Evolutionary conservation across 2,888 invertebrate genomes (phyloP).

Genomic region (Andrena hattorfiana): DNA sequence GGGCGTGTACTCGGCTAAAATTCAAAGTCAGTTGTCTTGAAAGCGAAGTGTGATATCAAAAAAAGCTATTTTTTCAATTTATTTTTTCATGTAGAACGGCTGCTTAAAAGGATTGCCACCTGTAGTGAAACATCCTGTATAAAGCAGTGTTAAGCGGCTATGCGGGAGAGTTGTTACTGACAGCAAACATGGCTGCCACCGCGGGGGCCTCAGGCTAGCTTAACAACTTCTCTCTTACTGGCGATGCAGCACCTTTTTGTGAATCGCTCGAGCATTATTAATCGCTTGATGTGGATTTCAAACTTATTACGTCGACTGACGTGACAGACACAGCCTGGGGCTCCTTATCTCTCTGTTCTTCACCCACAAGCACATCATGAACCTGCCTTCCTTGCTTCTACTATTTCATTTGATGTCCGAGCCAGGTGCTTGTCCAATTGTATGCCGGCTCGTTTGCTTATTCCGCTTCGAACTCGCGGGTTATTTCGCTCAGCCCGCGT

Average conservation of each 20-base stretch:
- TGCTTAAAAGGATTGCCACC: too few species aligned
- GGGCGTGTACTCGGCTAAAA: too few species aligned
- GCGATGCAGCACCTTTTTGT: constrained; percentile 80
- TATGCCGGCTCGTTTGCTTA: constrained; percentile 46
- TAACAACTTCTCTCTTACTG: constrained; percentile 76
- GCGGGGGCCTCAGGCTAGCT: constrained; percentile 76
- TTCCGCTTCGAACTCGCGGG: constrained; percentile 37
- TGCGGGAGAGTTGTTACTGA: constrained; percentile 80
- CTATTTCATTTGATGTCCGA: constrained; percentile 76
- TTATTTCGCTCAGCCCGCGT: constrained; percentile 25
- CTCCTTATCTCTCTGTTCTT: constrained; percentile 56
- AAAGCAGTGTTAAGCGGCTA: constrained; percentile 60
- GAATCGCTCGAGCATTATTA: constrained; percentile 82
- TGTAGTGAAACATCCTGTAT: constrained; percentile 23
- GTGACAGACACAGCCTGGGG: constrained; percentile 77
- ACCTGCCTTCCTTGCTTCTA: constrained; percentile 33
- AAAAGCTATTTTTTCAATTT: too few species aligned
- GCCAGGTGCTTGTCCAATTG: constrained; percentile 75
- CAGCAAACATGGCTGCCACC: constrained; percentile 81
- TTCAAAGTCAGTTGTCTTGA: too few species aligned
- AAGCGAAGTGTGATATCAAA: too few species aligned
- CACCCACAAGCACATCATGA: constrained; percentile 43
- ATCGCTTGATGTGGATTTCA: constrained; percentile 84
- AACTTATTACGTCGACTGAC: constrained; percentile 82
- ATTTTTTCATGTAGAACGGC: too few species aligned